Percentiles rank a stretch among this genome's conserved stretches.
These are phyloP conservation scores for Nautilus pompilius DNA, from an alignment of 1,140 invertebrate species.

Conservation along the genomic window DNA sequence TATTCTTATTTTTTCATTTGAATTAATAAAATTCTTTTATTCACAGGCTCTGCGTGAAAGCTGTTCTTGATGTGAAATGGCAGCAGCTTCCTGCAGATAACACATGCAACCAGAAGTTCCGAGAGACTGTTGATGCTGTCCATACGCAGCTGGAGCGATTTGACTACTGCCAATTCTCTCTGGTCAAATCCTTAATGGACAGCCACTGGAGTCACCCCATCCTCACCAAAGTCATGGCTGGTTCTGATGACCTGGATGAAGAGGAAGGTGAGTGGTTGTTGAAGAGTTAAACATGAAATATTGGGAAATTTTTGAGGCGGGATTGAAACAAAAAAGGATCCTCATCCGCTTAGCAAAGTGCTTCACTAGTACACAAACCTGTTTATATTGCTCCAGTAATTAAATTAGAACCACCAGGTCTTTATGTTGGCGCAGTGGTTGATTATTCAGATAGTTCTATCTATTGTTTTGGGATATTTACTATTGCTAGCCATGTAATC, in stretches of 20 bases:
- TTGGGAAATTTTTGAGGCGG: neutral
- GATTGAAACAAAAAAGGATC: neutral
- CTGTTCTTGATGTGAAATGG: slow-evolving; percentile 39
- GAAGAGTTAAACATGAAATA: neutral
- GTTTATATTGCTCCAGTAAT: neutral
- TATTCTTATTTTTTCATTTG: too few relatives aligned
- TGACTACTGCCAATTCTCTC: slow-evolving; percentile 27
- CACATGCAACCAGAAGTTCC: slow-evolving; percentile 28
- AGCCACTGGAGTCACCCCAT: slow-evolving; percentile 34
- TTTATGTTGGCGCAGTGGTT: neutral
- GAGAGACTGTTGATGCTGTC: slow-evolving; percentile 20
- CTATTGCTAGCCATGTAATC: too few relatives aligned
- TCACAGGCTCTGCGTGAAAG: slow-evolving; percentile 34
- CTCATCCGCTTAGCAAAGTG: neutral
- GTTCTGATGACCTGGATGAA: slow-evolving; percentile 29
- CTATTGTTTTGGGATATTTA: too few relatives aligned
- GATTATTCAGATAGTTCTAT: neutral
- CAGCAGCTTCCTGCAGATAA: slow-evolving; percentile 32
- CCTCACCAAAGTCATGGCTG: slow-evolving; percentile 36
- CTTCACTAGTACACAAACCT: too few relatives aligned
- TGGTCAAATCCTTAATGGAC: slow-evolving; percentile 28
- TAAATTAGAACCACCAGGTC: neutral
- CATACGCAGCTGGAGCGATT: slow-evolving; percentile 22
- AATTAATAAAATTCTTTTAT: too few relatives aligned
- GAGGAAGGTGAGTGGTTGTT: slow-evolving; percentile 15